A percentile compares a stretch with the other conserved stretches of the same genome.
Evolutionary conservation across 2,797 vertebrate genomes (phyloP).

Genomic region (Limosa lapponica): DNA sequence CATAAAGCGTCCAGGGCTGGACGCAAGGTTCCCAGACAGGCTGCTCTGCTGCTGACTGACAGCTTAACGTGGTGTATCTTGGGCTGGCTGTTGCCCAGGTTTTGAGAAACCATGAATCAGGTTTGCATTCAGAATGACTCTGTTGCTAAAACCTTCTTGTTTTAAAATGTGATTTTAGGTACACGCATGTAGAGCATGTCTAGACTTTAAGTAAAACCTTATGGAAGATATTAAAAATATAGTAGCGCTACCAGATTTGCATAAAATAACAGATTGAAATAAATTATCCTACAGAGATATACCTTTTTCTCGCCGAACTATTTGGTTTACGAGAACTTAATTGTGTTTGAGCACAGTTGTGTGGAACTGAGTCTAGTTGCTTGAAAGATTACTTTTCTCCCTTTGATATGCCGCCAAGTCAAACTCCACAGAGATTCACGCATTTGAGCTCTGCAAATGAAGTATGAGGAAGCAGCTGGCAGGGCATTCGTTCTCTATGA

Average conservation of each 20-base stretch:
- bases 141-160: neutral
- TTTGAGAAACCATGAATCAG: neutral
- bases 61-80: neutral
- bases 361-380: neutral
- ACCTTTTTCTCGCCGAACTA: neutral
- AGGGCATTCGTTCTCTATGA: neutral
- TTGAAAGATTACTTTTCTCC: neutral
- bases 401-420: neutral
- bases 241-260: neutral
- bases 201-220: neutral
- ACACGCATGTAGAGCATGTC: neutral
- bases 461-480: slow-evolving; percentile 9
- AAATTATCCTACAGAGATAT: neutral
- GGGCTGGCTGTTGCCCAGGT: neutral
- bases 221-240: neutral
- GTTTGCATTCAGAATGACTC: neutral
- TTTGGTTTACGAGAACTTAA: neutral
- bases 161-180: neutral
- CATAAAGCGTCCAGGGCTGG: rapidly evolving
- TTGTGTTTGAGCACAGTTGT: neutral
- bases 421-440: neutral
- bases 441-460: slow-evolving; percentile 5
- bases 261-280: neutral
- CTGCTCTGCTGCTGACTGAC: neutral
- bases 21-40: rapidly evolving